A percentile compares a stretch with the other conserved stretches of the same genome.
Conservation (phyloP, 2,888 invertebrate species). For the Drosophila prolongata region DNA sequence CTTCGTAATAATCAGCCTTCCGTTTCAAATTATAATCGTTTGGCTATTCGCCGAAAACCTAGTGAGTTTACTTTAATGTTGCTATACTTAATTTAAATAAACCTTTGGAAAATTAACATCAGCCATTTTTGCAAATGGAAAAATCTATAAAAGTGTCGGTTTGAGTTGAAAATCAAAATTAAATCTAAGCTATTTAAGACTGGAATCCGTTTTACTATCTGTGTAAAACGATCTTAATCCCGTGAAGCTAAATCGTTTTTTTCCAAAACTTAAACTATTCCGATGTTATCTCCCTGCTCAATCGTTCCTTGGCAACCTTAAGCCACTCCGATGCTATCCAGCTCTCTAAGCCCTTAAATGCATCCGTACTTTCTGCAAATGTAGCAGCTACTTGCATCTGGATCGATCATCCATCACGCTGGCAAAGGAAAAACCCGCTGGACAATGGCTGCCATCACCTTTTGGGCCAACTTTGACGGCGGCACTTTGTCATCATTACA, state of each 20-base stretch:
- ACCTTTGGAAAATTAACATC: too few species aligned
- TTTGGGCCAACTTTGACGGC: slow-evolving; percentile 42
- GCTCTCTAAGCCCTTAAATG: slow-evolving; percentile 25
- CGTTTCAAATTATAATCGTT: not conserved
- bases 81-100: too few species aligned
- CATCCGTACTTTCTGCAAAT: slow-evolving; percentile 9
- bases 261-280: not conserved
- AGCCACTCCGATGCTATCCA: slow-evolving; percentile 16
- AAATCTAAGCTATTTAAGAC: too few species aligned
- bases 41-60: too few species aligned
- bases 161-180: too few species aligned
- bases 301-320: slow-evolving; percentile 1
- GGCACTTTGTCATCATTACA: slow-evolving; percentile 77
- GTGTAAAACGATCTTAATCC: not conserved
- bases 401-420: slow-evolving; percentile 27
- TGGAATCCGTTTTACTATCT: not conserved
- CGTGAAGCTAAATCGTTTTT: slow-evolving; percentile 1
- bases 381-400: slow-evolving; percentile 1
- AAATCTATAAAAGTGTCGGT: too few species aligned
- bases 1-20: not conserved
- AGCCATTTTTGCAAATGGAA: too few species aligned
- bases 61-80: too few species aligned
- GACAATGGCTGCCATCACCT: slow-evolving; percentile 48
- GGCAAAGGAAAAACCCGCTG: slow-evolving; percentile 4
- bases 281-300: slow-evolving; percentile 2